phyloP scores from a whole-genome alignment of 2,113 vertebrate genomes.

The Oncorhynchus gorbuscha region DNA sequence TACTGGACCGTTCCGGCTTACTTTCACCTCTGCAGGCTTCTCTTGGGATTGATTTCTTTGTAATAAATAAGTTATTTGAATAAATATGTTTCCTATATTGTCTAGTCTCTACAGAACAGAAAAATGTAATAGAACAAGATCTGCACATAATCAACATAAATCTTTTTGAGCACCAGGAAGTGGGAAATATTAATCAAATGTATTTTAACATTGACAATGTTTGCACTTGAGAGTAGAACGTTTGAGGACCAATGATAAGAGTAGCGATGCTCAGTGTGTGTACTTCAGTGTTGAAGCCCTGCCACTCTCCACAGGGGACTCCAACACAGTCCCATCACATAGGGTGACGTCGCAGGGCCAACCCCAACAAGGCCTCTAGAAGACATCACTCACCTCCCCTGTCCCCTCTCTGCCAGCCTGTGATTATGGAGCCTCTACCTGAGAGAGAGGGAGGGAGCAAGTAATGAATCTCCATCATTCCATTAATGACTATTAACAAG shows the following conservation, averaged over 20 bases:
- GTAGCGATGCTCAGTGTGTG: neutral
- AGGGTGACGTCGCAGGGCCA: conserved; percentile 32
- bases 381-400: conserved; percentile 49
- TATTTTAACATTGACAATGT: no score
- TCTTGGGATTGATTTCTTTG: no score
- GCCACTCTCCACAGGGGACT: conserved; percentile 55
- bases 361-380: conserved; percentile 25
- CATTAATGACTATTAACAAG: conserved; percentile 69
- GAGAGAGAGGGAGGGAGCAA: conserved; percentile 8
- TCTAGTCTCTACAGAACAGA: conserved; percentile 43
- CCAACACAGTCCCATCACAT: conserved; percentile 36
- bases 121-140: neutral
- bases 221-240: neutral
- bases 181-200: neutral
- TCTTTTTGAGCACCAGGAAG: neutral
- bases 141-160: no score
- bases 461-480: conserved; percentile 65
- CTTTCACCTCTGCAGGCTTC: no score
- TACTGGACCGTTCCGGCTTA: no score
- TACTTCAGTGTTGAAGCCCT: conserved; percentile 47
- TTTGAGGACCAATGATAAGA: neutral
- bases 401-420: conserved; percentile 41
- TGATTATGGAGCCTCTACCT: conserved; percentile 44
- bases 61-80: no score
- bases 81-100: conserved; percentile 33